These are phyloP conservation scores for Kryptolebias ocellatus DNA, from an alignment of 2,797 vertebrate species.

Conservation along the genomic window DNA sequence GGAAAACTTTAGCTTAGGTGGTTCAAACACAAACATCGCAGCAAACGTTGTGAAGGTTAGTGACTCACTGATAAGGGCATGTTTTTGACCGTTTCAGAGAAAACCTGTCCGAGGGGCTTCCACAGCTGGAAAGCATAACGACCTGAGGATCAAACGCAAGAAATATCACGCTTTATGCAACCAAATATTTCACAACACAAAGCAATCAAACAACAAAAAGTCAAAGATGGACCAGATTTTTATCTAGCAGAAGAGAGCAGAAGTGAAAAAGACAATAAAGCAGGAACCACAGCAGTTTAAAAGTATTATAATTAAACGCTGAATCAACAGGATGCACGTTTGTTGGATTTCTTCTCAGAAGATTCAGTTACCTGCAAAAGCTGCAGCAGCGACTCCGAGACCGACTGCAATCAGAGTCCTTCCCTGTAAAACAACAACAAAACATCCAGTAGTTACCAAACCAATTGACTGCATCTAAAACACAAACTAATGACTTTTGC, in stretches of 20 bases:
- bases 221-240: not conserved
- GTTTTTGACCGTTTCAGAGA: conserved; percentile 86
- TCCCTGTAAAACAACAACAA: conserved; percentile 74
- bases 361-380: conserved; percentile 86
- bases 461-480: no score
- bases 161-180: not conserved
- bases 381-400: conserved; percentile 88
- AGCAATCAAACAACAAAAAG: not conserved
- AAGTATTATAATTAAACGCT: not conserved
- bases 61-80: conserved; percentile 87
- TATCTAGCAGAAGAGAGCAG: not conserved
- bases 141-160: conserved; percentile 75
- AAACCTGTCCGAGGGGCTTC: conserved; percentile 90
- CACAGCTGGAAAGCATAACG: conserved; percentile 89
- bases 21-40: not conserved
- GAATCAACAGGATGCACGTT: not conserved
- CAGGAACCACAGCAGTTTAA: not conserved
- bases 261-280: not conserved
- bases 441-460: not conserved
- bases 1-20: not conserved
- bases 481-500: no score
- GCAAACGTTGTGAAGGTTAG: not conserved
- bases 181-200: not conserved
- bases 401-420: conserved; percentile 87
- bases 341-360: no score